Conservation (phyloP, 2,797 vertebrate species). For the Setipinna tenuifilis region DNA sequence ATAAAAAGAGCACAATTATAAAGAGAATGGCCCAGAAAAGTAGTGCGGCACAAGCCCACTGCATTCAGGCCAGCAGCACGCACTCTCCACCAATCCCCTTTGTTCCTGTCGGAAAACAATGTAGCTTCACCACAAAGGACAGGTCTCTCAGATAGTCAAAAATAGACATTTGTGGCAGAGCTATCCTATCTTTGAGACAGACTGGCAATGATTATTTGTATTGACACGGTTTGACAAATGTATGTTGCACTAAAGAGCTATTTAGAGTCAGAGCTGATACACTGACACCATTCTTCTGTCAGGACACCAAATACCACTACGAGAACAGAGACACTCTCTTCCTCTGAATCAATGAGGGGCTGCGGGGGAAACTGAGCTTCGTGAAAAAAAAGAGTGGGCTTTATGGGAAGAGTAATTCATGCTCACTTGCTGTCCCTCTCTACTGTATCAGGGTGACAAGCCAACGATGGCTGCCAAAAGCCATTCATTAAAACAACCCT, state of each 20-base stretch:
- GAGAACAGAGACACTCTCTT: neutral
- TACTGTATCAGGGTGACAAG: neutral
- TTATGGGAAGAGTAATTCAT: neutral
- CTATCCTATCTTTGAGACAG: neutral
- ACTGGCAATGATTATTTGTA: neutral
- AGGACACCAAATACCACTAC: constrained; percentile 31
- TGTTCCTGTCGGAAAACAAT: neutral
- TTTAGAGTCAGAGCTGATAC: constrained; percentile 14
- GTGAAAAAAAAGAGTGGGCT: neutral
- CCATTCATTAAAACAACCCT: too few species aligned
- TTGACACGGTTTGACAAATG: neutral
- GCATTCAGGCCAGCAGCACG: neutral
- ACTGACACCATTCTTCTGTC: constrained; percentile 47
- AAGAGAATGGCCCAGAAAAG: constrained; percentile 13
- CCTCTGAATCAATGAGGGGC: neutral
- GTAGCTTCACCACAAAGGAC: neutral
- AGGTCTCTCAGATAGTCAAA: neutral
- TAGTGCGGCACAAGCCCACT: neutral
- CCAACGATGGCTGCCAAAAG: neutral
- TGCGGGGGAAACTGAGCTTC: constrained; percentile 49
- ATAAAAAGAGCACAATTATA: constrained; percentile 20
- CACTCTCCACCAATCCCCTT: neutral
- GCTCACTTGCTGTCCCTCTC: neutral
- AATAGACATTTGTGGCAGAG: neutral
- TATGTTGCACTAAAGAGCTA: neutral